These are phyloP conservation scores for Nasalis larvatus DNA, from an alignment of 2,113 vertebrate species.

Conservation along the genomic window DNA sequence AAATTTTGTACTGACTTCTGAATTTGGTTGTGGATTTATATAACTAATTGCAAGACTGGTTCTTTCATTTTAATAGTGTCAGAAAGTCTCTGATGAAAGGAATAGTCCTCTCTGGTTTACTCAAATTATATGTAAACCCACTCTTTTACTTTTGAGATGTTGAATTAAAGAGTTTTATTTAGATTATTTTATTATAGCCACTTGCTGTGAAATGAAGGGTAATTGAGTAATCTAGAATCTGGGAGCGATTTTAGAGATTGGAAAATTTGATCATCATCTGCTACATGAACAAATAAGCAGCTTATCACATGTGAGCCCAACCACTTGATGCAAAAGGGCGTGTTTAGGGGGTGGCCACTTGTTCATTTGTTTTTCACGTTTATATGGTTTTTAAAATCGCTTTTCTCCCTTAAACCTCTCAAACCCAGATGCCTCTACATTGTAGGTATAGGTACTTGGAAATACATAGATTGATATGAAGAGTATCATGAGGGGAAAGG, in stretches of 20 bases:
- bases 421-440: background rate
- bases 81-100: background rate
- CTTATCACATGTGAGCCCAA: constrained; percentile 21
- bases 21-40: background rate
- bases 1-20: background rate
- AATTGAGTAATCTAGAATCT: constrained; percentile 62
- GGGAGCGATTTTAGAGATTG: constrained; percentile 68
- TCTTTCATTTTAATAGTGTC: background rate
- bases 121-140: background rate
- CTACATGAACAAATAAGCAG: constrained; percentile 67
- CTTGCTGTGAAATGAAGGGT: constrained; percentile 59
- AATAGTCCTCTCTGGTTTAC: no score
- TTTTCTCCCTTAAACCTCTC: background rate
- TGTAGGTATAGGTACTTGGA: background rate
- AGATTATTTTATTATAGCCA: constrained; percentile 68
- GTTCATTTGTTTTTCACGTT: background rate
- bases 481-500: background rate
- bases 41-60: background rate
- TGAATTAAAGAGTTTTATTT: constrained; percentile 66
- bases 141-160: background rate
- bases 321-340: background rate
- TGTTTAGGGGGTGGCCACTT: background rate
- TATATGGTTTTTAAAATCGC: background rate
- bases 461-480: background rate
- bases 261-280: constrained; percentile 66